phyloP scores from a whole-genome alignment of 2,797 vertebrate species.

The Oryzias dopingdopingensis region DNA sequence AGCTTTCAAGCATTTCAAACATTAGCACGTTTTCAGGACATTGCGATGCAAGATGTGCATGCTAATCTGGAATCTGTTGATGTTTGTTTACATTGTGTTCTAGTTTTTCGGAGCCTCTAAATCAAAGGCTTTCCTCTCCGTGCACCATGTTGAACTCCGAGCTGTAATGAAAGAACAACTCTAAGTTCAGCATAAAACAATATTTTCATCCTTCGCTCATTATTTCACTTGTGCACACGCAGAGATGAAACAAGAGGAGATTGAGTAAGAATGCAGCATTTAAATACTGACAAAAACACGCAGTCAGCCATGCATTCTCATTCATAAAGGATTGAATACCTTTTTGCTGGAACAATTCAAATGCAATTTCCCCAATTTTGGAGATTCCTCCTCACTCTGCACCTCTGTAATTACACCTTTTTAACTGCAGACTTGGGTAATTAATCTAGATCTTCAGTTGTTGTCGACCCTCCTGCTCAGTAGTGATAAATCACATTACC shows the following conservation, averaged over 20 bases:
- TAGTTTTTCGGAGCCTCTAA: constrained; percentile 57
- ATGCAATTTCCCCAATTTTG: constrained; percentile 50
- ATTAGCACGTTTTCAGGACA: constrained; percentile 53
- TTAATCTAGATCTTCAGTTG: constrained; percentile 56
- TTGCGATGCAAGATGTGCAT: constrained; percentile 54
- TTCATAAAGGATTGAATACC: constrained; percentile 34
- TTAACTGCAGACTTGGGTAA: constrained; percentile 52
- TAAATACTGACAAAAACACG: constrained; percentile 6
- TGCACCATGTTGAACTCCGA: constrained; percentile 57
- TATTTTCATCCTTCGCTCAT: constrained; percentile 65
- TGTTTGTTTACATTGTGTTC: constrained; percentile 66
- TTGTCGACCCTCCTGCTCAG: constrained; percentile 34
- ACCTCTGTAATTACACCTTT: constrained; percentile 52
- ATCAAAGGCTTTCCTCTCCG: constrained; percentile 62
- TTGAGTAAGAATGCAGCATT: constrained; percentile 19
- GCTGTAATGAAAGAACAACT: constrained; percentile 61
- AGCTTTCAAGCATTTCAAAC: constrained; percentile 56
- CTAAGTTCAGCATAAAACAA: constrained; percentile 60
- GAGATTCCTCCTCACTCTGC: constrained; percentile 49
- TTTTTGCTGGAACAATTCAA: constrained; percentile 37
- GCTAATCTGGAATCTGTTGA: constrained; percentile 61
- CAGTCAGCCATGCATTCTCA: constrained; percentile 11
- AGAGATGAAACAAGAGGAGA: constrained; percentile 13
- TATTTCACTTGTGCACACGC: constrained; percentile 48
- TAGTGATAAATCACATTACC: constrained; percentile 52